Base-by-base conservation (phyloP, 2,888 invertebrate genomes). In the Epiblema foenella region DNA sequence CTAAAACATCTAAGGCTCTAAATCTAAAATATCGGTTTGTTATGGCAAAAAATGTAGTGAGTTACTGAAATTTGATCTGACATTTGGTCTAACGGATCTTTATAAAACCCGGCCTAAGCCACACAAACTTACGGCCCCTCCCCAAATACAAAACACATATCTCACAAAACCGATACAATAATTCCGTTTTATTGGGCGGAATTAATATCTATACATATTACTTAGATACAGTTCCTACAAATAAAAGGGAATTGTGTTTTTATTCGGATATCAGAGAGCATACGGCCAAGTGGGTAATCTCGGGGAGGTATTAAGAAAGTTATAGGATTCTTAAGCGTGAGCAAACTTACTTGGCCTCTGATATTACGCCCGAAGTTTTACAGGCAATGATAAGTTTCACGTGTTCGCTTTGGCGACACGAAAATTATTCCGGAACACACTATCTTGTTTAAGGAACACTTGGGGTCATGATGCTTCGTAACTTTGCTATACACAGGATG, bases 221-320 rank as follows among this genome's bases (percentile, higher is more conserved):
- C 81, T 79, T 77, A 82, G 74, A 62, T 68, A 68, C 72, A 90
- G 86, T 88, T 89, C 84, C 85, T 85, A 84, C 83, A 86, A 88
- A 91, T 91, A 89, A 89, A 90, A 86, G 84, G 74, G 82, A 85
- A 91, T 89, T 85, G 88, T 83, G 85, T 88, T 89, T 89, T 90
- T 90, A 89, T 87, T 86, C 80, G 83, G 83, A 87, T 87, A 84
- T 88, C 85, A 81, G 75, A 74, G 72, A 79, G 75, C 86, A 86
- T 88, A 90, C 85, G 89, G 85, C 78, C 81, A 85, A 88, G 87
- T 85, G 85, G 79, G 81, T 83, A 91, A 91, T 91, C 88, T 88
- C 81, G 82, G 79, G 79, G 80, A 85, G 85, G 90, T 93, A 93
- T 92, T 92, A 92, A 83, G 87, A 92, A 93, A 93, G 89, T 93